These are phyloP conservation scores for Acanthoscelides obtectus DNA, from an alignment of 2,888 invertebrate genomes.

Conservation along the genomic window DNA sequence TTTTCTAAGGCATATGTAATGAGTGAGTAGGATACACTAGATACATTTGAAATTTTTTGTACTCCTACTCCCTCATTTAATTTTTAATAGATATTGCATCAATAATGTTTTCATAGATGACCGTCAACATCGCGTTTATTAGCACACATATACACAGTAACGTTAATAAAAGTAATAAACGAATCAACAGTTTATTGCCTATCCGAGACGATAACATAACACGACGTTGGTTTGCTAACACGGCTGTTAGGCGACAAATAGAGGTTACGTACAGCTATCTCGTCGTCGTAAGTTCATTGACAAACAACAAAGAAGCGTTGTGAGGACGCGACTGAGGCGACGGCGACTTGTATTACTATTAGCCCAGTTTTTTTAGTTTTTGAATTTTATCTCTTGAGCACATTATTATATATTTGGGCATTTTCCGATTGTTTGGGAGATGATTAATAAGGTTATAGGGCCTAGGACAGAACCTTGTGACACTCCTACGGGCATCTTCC, in stretches of 20 bases:
- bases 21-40: too few species aligned
- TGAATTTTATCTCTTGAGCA: too few species aligned
- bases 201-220: background rate
- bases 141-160: background rate
- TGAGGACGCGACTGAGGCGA: background rate
- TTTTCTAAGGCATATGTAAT: too few species aligned
- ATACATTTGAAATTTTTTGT: too few species aligned
- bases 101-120: background rate
- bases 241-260: background rate
- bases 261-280: background rate
- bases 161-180: background rate
- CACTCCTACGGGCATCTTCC: too few species aligned
- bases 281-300: background rate
- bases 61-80: too few species aligned
- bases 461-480: too few species aligned
- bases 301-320: background rate
- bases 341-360: background rate
- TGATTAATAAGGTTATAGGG: too few species aligned
- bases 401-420: too few species aligned
- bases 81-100: too few species aligned
- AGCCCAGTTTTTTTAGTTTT: background rate
- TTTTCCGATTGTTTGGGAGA: too few species aligned
- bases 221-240: background rate
- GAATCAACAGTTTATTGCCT: background rate
- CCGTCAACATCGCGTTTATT: background rate